These are phyloP conservation scores for Anodontia alba DNA, from an alignment of 2,888 invertebrate species.

Conservation along the genomic window DNA sequence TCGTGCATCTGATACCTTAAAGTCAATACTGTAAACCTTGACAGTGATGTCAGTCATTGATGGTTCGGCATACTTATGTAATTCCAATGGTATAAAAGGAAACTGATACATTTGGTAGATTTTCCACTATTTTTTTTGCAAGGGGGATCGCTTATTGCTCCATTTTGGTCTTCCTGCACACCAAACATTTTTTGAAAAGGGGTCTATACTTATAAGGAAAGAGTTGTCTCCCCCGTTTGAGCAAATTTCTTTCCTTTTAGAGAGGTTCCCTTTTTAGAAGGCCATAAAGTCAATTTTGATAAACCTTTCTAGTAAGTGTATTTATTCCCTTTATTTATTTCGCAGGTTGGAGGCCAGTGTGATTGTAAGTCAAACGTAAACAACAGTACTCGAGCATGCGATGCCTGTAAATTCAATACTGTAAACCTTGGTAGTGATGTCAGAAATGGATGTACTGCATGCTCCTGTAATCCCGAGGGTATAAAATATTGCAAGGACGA, in stretches of 20 bases:
- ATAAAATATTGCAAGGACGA: conserved; percentile 26
- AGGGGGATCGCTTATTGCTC: no score
- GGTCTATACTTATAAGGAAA: no score
- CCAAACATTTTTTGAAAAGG: no score
- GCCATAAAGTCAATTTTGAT: no score
- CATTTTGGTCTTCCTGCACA: no score
- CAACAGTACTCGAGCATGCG: conserved; percentile 20
- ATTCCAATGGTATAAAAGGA: conserved; percentile 32
- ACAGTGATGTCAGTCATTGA: background rate
- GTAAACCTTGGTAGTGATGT: conserved; percentile 14
- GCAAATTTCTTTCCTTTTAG: no score
- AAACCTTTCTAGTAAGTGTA: no score
- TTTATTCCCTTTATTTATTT: background rate
- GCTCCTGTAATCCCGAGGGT: conserved; percentile 37
- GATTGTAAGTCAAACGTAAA: conserved; percentile 34
- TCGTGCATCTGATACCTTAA: conserved; percentile 29
- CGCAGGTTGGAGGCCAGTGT: conserved; percentile 23
- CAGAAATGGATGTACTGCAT: conserved; percentile 30
- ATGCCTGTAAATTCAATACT: conserved; percentile 39
- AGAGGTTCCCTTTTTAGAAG: no score
- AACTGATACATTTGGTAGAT: no score
- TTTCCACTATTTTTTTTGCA: no score
- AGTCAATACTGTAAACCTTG: conserved; percentile 32
- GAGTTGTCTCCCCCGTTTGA: no score
- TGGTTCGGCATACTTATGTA: conserved; percentile 37